Evolutionary conservation across 2,888 invertebrate species (phyloP), one percentile per base, ranked within the genome.

Genomic region (Serripes groenlandicus): DNA sequence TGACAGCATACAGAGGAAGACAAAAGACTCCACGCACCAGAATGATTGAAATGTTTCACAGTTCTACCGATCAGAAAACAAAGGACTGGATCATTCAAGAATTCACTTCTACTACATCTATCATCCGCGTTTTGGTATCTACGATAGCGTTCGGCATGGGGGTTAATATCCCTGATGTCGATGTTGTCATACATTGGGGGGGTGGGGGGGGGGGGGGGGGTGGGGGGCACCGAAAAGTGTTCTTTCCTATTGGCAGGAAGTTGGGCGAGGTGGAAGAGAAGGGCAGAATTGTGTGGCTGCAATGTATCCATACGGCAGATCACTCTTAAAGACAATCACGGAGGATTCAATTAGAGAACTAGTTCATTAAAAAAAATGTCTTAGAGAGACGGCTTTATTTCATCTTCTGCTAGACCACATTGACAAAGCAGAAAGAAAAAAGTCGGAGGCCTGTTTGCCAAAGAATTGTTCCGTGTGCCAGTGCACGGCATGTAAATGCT

Each of bases 111-210:
- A 32, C n/a, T 7, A 21, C 62, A 54, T 26, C 75, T 7, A 58
- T 15, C 11, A 79, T 85, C 3, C 64, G 70, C 26, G 26, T 83
- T n/a, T 18, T 83, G 3, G 64, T 86, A 34, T 72, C 70, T 21
- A 88, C 87, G 15, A 62, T 86, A 0, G 85, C 83, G 4, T 79
- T 86, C 75, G 87, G 81, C 3, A 81, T 88, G 83, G 83, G 87
- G 0, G 78, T 88, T 3, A 62, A 88, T 34, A 80, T 86, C 15
- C 37, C 66, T n/a, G 73, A 88, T 60, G 58, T 88, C 34, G 79
- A 79, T 32, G 1, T 75, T 15, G 78, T 88, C 23, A 35, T 86
- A 2, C 81, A 84, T 49, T 83, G 83, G 83, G 86, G 86, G 5
- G n/a, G n/a, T n/a, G n/a, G n/a, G n/a, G n/a, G n/a, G n/a, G n/a